A percentile compares a stretch with the other conserved stretches of the same genome.
These are phyloP conservation scores for Limosa lapponica DNA, from an alignment of 2,797 vertebrate genomes.

Conservation along the genomic window DNA sequence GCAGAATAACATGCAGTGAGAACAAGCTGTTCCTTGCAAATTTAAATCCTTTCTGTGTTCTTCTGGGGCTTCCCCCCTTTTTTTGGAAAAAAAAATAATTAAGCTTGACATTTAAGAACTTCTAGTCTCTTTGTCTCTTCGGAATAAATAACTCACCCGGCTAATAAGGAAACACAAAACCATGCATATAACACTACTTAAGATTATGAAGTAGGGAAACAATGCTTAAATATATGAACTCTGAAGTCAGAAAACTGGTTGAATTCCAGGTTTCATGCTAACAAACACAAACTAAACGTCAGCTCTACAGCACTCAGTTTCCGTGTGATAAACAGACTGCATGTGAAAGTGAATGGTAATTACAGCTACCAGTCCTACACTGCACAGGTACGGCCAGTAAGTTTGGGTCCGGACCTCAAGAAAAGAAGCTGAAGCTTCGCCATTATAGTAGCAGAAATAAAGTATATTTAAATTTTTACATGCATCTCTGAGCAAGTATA, in stretches of 20 bases:
- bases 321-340: not conserved
- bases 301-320: not conserved
- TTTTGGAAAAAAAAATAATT: not conserved
- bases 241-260: not conserved
- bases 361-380: not conserved
- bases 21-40: not conserved
- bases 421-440: conserved; percentile 21
- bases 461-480: not conserved
- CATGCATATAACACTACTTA: conserved; percentile 33
- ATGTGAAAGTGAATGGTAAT: not conserved
- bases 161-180: conserved; percentile 49
- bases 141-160: not conserved
- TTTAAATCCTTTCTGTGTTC: not conserved
- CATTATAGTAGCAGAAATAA: conserved; percentile 26
- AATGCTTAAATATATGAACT: not conserved
- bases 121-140: not conserved
- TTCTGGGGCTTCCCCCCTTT: not conserved
- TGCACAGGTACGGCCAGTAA: not conserved
- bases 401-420: not conserved
- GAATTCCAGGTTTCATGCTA: conserved; percentile 29
- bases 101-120: not conserved
- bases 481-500: not conserved
- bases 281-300: conserved; percentile 6
- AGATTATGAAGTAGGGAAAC: conserved; percentile 31
- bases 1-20: accelerated